These are phyloP conservation scores for Apomyelois bistriatella DNA, from an alignment of 2,888 invertebrate species.

Conservation along the genomic window DNA sequence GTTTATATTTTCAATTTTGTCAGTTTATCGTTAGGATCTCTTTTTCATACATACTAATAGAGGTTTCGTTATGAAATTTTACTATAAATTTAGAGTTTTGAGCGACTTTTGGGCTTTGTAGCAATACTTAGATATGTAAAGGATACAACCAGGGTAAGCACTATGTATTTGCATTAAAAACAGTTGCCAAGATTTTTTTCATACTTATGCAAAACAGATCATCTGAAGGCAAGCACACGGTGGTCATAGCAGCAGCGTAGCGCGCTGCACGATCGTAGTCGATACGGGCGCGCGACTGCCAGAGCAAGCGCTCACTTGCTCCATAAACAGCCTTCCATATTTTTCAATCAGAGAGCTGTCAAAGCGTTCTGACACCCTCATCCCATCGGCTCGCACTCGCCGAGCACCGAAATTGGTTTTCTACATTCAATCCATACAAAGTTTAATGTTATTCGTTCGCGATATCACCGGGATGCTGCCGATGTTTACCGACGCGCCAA, in stretches of 20 bases:
- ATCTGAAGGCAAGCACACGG: background rate
- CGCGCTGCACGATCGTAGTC: background rate
- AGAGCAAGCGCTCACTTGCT: constrained; percentile 58
- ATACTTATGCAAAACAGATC: too few relatives aligned
- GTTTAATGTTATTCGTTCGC: constrained; percentile 81
- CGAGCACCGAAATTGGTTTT: constrained; percentile 81
- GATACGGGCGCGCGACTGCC: background rate
- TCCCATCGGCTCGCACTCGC: constrained; percentile 80
- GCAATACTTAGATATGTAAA: too few relatives aligned
- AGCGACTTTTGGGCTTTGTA: too few relatives aligned
- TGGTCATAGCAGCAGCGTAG: background rate
- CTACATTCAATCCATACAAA: constrained; percentile 81
- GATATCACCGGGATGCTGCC: constrained; percentile 80
- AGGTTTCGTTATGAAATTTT: too few relatives aligned
- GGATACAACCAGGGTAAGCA: too few relatives aligned
- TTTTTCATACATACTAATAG: too few relatives aligned
- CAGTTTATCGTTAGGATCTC: too few relatives aligned
- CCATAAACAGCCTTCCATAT: constrained; percentile 81
- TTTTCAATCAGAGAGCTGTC: constrained; percentile 83
- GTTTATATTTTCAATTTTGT: background rate
- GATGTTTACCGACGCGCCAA: constrained; percentile 80
- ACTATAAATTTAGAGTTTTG: too few relatives aligned
- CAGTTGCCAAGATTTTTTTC: too few relatives aligned
- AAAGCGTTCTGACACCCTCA: constrained; percentile 82
- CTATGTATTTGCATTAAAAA: too few relatives aligned